phyloP scores from a whole-genome alignment of 2,888 invertebrate genomes.

The Aphelenchoides bicaudatus region DNA sequence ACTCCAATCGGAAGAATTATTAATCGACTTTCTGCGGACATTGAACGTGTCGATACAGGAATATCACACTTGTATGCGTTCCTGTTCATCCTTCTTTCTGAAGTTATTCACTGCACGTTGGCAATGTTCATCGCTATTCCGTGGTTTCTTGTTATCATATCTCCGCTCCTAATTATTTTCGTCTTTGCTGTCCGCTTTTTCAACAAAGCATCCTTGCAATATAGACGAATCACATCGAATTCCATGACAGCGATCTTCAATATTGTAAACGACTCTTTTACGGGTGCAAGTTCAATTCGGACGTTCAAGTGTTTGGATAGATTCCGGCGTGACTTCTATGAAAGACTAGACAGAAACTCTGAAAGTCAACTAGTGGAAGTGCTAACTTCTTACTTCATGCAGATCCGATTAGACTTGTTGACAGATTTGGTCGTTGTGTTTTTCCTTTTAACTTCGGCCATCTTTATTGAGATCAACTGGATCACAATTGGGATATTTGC shows the following conservation, averaged over 20 bases:
- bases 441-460: constrained; percentile 64
- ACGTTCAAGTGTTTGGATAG: constrained; percentile 34
- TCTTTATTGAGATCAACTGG: not conserved
- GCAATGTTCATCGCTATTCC: constrained; percentile 15
- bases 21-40: constrained; percentile 54
- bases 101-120: not conserved
- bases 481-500: constrained; percentile 7
- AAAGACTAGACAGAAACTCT: not conserved
- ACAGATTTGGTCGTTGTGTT: constrained; percentile 79
- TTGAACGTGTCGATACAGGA: not conserved
- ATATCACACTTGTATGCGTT: not conserved
- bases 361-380: not conserved
- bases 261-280: constrained; percentile 89
- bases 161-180: constrained; percentile 7
- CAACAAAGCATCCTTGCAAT: constrained; percentile 82
- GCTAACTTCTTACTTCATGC: not conserved
- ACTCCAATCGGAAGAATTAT: constrained; percentile 62
- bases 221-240: constrained; percentile 35
- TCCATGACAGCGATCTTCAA: constrained; percentile 67
- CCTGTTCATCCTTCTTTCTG: not conserved
- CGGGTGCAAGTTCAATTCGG: constrained; percentile 62
- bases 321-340: constrained; percentile 1
- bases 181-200: constrained; percentile 69
- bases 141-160: constrained; percentile 40
- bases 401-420: constrained; percentile 62